Percentiles rank a stretch among this genome's conserved stretches.
phyloP scores from a whole-genome alignment of 2,888 invertebrate genomes.

The Drosophila rubida region DNA sequence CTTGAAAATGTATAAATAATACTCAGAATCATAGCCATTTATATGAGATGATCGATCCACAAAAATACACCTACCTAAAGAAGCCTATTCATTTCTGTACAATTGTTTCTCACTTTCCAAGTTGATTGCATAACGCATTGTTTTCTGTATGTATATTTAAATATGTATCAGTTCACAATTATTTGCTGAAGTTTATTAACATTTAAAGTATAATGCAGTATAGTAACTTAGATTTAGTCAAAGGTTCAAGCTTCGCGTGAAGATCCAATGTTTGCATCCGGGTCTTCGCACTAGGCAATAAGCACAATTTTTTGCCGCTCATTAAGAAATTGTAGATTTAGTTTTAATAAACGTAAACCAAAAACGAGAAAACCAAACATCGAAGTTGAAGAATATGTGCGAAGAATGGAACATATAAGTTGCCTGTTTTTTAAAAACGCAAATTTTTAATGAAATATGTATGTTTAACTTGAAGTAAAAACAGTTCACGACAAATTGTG shows the following conservation, averaged over 20 bases:
- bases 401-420: constrained; percentile 59
- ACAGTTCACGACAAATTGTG: constrained; percentile 45
- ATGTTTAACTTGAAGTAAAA: constrained; percentile 40
- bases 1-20: constrained; percentile 66
- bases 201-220: constrained; percentile 43
- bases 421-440: constrained; percentile 77
- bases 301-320: constrained; percentile 63
- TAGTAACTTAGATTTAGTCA: constrained; percentile 52
- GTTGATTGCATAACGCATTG: constrained; percentile 24
- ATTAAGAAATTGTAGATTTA: constrained; percentile 57
- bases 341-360: constrained; percentile 19
- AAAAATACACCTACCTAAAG: constrained; percentile 13
- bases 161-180: constrained; percentile 68
- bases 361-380: constrained; percentile 48
- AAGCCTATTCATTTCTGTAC: constrained; percentile 23
- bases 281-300: constrained; percentile 27
- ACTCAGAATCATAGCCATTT: constrained; percentile 56
- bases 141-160: constrained; percentile 53
- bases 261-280: constrained; percentile 20
- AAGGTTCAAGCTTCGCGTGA: constrained; percentile 23
- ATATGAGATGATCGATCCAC: constrained; percentile 13
- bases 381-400: constrained; percentile 60
- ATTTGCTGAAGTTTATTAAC: constrained; percentile 75
- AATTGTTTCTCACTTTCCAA: constrained; percentile 16
- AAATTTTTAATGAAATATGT: constrained; percentile 24